Percentiles rank a stretch among this genome's conserved stretches.
phyloP scores from a whole-genome alignment of 2,113 vertebrate species.

The Orycteropus afer region DNA sequence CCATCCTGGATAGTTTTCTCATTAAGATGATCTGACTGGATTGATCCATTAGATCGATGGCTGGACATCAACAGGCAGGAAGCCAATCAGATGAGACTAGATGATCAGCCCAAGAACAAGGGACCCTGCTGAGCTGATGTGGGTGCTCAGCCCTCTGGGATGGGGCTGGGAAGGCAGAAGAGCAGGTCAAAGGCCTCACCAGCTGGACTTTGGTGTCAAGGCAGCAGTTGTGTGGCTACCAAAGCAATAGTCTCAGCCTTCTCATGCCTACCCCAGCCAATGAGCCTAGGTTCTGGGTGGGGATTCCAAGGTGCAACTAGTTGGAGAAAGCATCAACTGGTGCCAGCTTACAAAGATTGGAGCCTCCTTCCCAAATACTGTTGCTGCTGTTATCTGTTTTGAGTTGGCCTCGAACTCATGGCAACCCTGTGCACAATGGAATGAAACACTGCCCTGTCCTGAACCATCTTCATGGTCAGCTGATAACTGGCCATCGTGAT shows the following conservation, averaged over 20 bases:
- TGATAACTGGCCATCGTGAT: neutral
- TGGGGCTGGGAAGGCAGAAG: neutral
- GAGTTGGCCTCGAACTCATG: neutral
- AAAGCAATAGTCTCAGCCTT: neutral
- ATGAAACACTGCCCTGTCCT: neutral
- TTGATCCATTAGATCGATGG: constrained; percentile 64
- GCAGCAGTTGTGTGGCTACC: neutral
- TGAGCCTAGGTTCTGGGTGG: neutral
- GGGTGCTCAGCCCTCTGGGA: neutral
- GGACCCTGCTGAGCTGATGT: accelerated
- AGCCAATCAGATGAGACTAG: neutral
- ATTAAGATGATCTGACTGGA: constrained; percentile 66
- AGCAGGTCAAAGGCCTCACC: neutral
- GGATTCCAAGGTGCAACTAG: neutral
- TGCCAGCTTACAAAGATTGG: neutral
- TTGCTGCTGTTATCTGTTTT: neutral
- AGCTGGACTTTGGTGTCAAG: neutral
- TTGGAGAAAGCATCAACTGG: neutral
- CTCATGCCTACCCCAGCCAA: neutral
- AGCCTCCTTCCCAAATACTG: neutral
- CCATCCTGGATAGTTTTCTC: constrained; percentile 69
- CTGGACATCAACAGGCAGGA: neutral
- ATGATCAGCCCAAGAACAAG: neutral
- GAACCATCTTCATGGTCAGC: neutral
- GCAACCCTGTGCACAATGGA: neutral